Conservation (phyloP, 2,113 vertebrate genomes). For the Xenopus borealis region DNA sequence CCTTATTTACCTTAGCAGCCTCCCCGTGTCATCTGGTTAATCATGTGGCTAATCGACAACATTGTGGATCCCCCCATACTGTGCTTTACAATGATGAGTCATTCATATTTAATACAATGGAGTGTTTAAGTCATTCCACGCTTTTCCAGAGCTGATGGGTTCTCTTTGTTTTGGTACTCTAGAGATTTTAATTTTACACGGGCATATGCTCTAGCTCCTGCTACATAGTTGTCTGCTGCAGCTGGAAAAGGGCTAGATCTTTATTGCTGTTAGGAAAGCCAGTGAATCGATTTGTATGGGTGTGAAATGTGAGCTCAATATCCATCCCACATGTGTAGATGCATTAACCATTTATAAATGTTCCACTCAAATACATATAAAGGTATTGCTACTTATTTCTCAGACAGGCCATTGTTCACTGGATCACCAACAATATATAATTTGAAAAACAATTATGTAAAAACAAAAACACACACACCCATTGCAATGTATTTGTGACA, state of each 20-base stretch:
- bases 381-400: not conserved
- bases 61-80: constrained; percentile 68
- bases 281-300: constrained; percentile 55
- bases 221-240: constrained; percentile 76
- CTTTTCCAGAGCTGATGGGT: constrained; percentile 72
- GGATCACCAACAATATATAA: not conserved
- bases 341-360: constrained; percentile 61
- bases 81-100: constrained; percentile 76
- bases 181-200: constrained; percentile 62
- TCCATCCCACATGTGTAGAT: constrained; percentile 43
- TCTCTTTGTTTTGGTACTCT: constrained; percentile 81
- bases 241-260: constrained; percentile 71
- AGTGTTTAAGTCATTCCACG: constrained; percentile 88
- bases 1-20: constrained; percentile 87
- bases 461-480: not conserved
- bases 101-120: constrained; percentile 95
- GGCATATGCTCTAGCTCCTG: constrained; percentile 86
- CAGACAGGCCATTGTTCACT: not conserved
- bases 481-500: not conserved
- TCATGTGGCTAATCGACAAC: constrained; percentile 90
- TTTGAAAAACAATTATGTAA: not conserved
- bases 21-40: constrained; percentile 95
- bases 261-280: constrained; percentile 52
- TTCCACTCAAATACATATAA: constrained; percentile 54
- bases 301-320: constrained; percentile 59